A percentile compares a stretch with the other conserved stretches of the same genome.
These are phyloP conservation scores for Microcebus ravelobensis DNA, from an alignment of 2,113 vertebrate species.

Conservation along the genomic window DNA sequence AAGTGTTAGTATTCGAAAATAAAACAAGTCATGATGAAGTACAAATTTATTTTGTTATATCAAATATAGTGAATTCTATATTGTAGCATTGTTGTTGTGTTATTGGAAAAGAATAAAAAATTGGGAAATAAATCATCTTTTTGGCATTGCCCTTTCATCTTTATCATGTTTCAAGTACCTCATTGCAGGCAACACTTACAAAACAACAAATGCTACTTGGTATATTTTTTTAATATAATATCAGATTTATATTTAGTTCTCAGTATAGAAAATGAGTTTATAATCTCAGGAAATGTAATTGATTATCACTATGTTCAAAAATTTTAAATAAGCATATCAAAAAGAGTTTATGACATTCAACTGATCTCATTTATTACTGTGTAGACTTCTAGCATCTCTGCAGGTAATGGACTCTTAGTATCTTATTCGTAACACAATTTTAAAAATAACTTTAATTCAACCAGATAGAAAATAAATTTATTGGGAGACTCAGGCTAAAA, in stretches of 20 bases:
- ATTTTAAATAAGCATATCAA: slow-evolving; percentile 45
- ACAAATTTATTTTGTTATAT: neutral
- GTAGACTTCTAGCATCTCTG: neutral
- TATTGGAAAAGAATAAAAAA: slow-evolving; percentile 16
- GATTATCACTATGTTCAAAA: slow-evolving; percentile 53
- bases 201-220: slow-evolving; percentile 59
- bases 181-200: slow-evolving; percentile 47
- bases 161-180: slow-evolving; percentile 44
- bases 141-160: slow-evolving; percentile 53
- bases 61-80: neutral
- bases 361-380: slow-evolving; percentile 49
- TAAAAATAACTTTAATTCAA: slow-evolving; percentile 28
- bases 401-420: slow-evolving; percentile 12
- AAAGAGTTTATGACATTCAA: slow-evolving; percentile 23
- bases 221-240: slow-evolving; percentile 56
- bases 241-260: slow-evolving; percentile 42
- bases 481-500: neutral
- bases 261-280: slow-evolving; percentile 41
- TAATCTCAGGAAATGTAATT: slow-evolving; percentile 47
- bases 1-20: neutral
- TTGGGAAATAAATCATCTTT: slow-evolving; percentile 37
- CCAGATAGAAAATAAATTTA: neutral
- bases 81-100: neutral
- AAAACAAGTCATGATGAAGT: neutral
- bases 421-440: slow-evolving; percentile 18